phyloP scores from a whole-genome alignment of 2,113 vertebrate species.

The Oryctolagus cuniculus region mOryCun1.1 NC_091453.1:58132001-58132500 shows the following conservation, averaged over 20 bases:
- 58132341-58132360: background rate
- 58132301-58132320: slow-evolving; percentile 11
- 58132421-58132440: slow-evolving; percentile 56
- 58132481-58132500: slow-evolving; percentile 26
- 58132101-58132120: background rate
- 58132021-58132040: background rate
- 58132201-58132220: background rate
- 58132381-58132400: slow-evolving; percentile 12
- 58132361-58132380: background rate
- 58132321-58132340: background rate
- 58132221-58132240: slow-evolving; percentile 7
- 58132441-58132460: slow-evolving; percentile 49
- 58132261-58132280: background rate
- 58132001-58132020: slow-evolving; percentile 3
- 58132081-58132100: background rate
- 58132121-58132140: background rate
- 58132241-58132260: background rate
- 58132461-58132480: slow-evolving; percentile 51
- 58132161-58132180: slow-evolving; percentile 18
- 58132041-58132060: background rate
- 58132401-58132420: background rate
- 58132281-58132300: slow-evolving; percentile 24
- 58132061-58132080: background rate
- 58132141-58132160: background rate
- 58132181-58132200: background rate